phyloP scores from a whole-genome alignment of 1,140 invertebrate genomes.

The Psilanteris sp. region DNA sequence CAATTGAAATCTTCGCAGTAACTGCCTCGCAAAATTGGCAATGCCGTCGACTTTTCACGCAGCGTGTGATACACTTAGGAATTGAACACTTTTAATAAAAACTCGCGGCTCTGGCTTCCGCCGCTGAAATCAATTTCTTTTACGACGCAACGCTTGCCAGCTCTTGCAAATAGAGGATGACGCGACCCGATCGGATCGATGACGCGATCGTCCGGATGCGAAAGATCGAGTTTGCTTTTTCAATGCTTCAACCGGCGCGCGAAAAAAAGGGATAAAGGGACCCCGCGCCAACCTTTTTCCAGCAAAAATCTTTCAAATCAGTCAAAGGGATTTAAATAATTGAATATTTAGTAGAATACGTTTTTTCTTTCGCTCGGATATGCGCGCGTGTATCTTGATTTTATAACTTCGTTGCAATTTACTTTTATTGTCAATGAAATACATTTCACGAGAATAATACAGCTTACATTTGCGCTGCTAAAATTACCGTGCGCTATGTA shows the following conservation, averaged over 20 bases:
- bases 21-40: conserved; percentile 53
- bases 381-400: conserved; percentile 30
- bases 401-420: conserved; percentile 49
- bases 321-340: conserved; percentile 54
- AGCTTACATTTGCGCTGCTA: conserved; percentile 39
- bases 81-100: conserved; percentile 63
- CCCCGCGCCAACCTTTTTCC: conserved; percentile 2
- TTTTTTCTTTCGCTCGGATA: conserved; percentile 20
- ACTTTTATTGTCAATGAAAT: conserved; percentile 50
- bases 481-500: conserved; percentile 19
- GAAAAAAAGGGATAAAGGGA: conserved; percentile 33
- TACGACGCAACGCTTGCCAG: conserved; percentile 56
- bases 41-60: conserved; percentile 47
- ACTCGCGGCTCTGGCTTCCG: conserved; percentile 53
- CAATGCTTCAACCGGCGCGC: conserved; percentile 1
- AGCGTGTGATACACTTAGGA: conserved; percentile 61
- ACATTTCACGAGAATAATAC: conserved; percentile 34
- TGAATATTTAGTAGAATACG: conserved; percentile 53
- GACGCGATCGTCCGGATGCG: conserved; percentile 30
- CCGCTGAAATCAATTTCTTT: conserved; percentile 59
- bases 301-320: conserved; percentile 52
- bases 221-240: conserved; percentile 36
- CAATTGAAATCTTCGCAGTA: conserved; percentile 59
- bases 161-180: conserved; percentile 45
- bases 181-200: conserved; percentile 41